A percentile compares a stretch with the other conserved stretches of the same genome.
phyloP scores from a whole-genome alignment of 2,113 vertebrate species.

The Poeciliopsis retropinna region DNA sequence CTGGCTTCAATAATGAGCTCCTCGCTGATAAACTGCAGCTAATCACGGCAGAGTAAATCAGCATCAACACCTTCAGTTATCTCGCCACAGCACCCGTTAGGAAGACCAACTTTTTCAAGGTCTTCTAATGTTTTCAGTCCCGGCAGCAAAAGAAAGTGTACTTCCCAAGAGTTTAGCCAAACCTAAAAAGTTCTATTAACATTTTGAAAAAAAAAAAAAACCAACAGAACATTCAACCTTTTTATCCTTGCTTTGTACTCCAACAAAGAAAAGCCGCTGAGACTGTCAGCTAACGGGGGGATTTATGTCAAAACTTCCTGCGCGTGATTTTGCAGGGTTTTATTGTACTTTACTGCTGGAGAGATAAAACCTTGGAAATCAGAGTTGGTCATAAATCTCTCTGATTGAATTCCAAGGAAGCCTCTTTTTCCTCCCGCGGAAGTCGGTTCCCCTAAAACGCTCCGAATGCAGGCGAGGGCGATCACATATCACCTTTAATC shows the following conservation, averaged over 20 bases:
- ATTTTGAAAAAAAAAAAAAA: neutral
- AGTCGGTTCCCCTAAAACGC: slow-evolving; percentile 29
- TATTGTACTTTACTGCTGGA: slow-evolving; percentile 29
- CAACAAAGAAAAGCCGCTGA: neutral
- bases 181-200: slow-evolving; percentile 8
- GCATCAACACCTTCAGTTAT: slow-evolving; percentile 61
- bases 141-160: slow-evolving; percentile 19
- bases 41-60: slow-evolving; percentile 65
- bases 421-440: neutral
- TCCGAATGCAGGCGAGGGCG: slow-evolving; percentile 27
- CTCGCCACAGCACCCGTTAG: slow-evolving; percentile 51
- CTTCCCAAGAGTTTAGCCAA: slow-evolving; percentile 5
- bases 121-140: slow-evolving; percentile 41
- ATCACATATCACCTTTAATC: slow-evolving; percentile 37
- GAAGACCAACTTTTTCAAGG: slow-evolving; percentile 42
- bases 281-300: neutral
- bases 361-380: slow-evolving; percentile 43
- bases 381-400: slow-evolving; percentile 47
- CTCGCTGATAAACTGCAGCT: slow-evolving; percentile 73
- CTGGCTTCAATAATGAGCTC: slow-evolving; percentile 72
- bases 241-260: slow-evolving; percentile 33
- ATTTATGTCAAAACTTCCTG: slow-evolving; percentile 30
- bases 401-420: slow-evolving; percentile 49
- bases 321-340: slow-evolving; percentile 38
- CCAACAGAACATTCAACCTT: neutral